Base-by-base conservation (phyloP, 2,113 vertebrate genomes). In the Toxostoma redivivum region DNA sequence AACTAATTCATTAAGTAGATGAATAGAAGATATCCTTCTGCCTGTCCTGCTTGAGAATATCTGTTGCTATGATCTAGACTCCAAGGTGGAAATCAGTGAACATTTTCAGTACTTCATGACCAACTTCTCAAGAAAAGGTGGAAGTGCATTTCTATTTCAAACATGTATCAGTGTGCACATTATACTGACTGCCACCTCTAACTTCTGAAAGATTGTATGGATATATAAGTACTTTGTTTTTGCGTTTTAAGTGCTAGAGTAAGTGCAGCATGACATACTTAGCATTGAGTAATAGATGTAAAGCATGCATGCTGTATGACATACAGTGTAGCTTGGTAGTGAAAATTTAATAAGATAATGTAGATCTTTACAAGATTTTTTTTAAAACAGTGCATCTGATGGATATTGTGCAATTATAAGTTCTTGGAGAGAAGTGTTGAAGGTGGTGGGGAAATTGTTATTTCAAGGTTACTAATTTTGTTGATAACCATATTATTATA, bases 141-240 rank as follows among this genome's bases (percentile, higher is more conserved):
- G 4, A 77, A 73, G 28, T 42, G 9, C 5, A 8, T 30, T 72
- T 64, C 17, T n/a, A 1, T 67, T 77, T 78, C 37, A 70, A 37
- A 47, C 0, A 0, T 70, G 2, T 62, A 50, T 87, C 17, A 42
- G 7, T 15, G 21, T 28, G 23, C 12, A 31, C 2, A 2, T 65
- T 53, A 84, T 92, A 56, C 42, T 74, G 17, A 38, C 48, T 87
- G 47, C 3, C 11, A 2, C 17, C 14, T 5, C 30, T n/a, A 37
- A 20, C 22, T 80, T 66, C 10, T 47, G 57, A 37, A 73, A 56
- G 47, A 31, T 16, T 65, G 10, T 25, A 19, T 57, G 20, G 10
- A 7, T 12, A 1, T 0, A 0, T 12, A 12, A 38, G 27, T 77
- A 47, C 2, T 50, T 60, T 10, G 2, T 5, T 62, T 44, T 72